A percentile compares a stretch with the other conserved stretches of the same genome.
These are phyloP conservation scores for Rhinogobius similis DNA, from an alignment of 2,113 vertebrate genomes.

Conservation along the genomic window DNA sequence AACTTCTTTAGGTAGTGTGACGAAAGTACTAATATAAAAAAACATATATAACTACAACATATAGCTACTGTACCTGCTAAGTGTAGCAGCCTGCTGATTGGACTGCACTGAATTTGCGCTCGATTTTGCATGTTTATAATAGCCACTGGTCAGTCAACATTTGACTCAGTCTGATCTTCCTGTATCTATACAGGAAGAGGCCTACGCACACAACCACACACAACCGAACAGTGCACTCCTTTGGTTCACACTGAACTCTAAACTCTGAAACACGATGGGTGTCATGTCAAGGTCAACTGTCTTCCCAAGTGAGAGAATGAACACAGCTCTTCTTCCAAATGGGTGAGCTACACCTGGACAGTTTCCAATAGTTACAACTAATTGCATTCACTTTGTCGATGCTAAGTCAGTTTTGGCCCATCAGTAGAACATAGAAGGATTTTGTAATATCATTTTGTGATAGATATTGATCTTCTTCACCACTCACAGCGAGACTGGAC, in stretches of 20 bases:
- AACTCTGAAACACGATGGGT: not conserved
- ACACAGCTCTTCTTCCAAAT: constrained; percentile 14
- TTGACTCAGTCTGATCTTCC: constrained; percentile 35
- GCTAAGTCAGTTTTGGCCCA: constrained; percentile 42
- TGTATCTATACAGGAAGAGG: constrained; percentile 5
- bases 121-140: constrained; percentile 29
- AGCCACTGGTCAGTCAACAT: constrained; percentile 54
- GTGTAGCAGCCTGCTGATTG: constrained; percentile 31
- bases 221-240: not conserved
- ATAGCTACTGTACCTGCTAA: not conserved
- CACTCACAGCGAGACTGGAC: constrained; percentile 21
- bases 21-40: no score
- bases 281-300: constrained; percentile 18
- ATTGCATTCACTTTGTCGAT: constrained; percentile 32
- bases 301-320: constrained; percentile 15
- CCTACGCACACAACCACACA: not conserved
- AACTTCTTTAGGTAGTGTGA: no score
- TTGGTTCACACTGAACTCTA: not conserved
- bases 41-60: no score
- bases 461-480: constrained; percentile 52
- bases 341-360: not conserved
- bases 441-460: constrained; percentile 43
- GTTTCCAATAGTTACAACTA: constrained; percentile 11
- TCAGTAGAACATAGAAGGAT: constrained; percentile 25
- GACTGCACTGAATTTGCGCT: constrained; percentile 6